These are phyloP conservation scores for Tanypteryx hageni DNA, from an alignment of 2,888 invertebrate species.

Conservation along the genomic window DNA sequence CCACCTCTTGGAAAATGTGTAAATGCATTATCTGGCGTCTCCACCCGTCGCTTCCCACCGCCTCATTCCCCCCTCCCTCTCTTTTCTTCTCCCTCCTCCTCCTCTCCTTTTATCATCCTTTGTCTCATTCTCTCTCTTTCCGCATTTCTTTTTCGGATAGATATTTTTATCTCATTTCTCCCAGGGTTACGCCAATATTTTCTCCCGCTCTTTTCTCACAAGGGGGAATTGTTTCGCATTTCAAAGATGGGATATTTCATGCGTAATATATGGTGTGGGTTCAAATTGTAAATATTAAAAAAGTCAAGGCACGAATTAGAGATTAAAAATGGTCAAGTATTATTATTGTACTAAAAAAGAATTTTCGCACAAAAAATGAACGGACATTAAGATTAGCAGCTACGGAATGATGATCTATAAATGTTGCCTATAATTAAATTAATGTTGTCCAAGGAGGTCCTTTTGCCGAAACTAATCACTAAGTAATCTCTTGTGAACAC, in stretches of 20 bases:
- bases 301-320: too few species aligned
- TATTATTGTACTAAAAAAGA: too few species aligned
- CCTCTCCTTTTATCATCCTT: neutral
- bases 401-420: too few species aligned
- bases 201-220: neutral
- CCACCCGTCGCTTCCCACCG: constrained; percentile 27
- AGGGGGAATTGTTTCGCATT: neutral
- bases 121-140: neutral
- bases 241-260: constrained; percentile 1
- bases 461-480: too few species aligned
- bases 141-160: constrained; percentile 43
- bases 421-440: too few species aligned
- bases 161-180: constrained; percentile 49
- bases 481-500: too few species aligned
- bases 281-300: too few species aligned
- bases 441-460: too few species aligned
- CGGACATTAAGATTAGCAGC: too few species aligned
- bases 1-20: constrained; percentile 61
- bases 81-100: neutral
- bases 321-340: too few species aligned
- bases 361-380: too few species aligned
- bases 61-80: neutral
- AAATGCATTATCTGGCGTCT: constrained; percentile 63
- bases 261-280: neutral
- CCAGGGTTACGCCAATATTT: constrained; percentile 54